These are phyloP conservation scores for Aulostomus chinensis DNA, from an alignment of 2,797 vertebrate genomes.

Conservation along the genomic window DNA sequence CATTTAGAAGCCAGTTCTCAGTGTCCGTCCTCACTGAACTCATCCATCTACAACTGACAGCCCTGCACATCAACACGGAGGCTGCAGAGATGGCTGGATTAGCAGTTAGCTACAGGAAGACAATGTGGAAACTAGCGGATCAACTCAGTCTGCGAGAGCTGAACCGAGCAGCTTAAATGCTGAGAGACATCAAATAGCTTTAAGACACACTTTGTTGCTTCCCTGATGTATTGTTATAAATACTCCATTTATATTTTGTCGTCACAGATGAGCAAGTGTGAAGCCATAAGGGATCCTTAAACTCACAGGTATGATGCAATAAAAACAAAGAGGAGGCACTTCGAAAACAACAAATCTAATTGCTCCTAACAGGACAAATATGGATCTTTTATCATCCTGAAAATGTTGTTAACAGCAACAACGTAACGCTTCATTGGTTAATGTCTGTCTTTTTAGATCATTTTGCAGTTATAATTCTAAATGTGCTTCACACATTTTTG, in stretches of 20 bases:
- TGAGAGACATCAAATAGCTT: background rate
- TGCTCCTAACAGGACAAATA: background rate
- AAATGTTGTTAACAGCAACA: too few species aligned
- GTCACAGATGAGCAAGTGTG: background rate
- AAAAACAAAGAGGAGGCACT: background rate
- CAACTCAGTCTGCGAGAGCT: conserved; percentile 1
- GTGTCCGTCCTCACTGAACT: conserved; percentile 4
- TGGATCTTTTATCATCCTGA: too few species aligned
- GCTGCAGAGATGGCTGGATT: conserved; percentile 18
- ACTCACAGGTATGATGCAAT: background rate
- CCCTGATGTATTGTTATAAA: background rate
- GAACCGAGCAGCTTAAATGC: background rate
- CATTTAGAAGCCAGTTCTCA: conserved; percentile 32
- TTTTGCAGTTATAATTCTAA: too few species aligned
- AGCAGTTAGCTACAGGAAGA: conserved; percentile 10
- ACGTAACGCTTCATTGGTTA: too few species aligned
- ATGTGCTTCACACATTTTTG: background rate
- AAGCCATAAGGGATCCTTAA: background rate
- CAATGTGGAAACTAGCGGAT: background rate
- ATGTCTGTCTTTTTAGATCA: too few species aligned
- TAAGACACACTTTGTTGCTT: conserved; percentile 2
- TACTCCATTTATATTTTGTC: background rate
- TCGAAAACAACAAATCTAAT: background rate
- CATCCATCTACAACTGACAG: conserved; percentile 20
- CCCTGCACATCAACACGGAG: conserved; percentile 10